Base-by-base conservation (phyloP, 2,888 invertebrate species). In the Subacronicta megacephala region DNA sequence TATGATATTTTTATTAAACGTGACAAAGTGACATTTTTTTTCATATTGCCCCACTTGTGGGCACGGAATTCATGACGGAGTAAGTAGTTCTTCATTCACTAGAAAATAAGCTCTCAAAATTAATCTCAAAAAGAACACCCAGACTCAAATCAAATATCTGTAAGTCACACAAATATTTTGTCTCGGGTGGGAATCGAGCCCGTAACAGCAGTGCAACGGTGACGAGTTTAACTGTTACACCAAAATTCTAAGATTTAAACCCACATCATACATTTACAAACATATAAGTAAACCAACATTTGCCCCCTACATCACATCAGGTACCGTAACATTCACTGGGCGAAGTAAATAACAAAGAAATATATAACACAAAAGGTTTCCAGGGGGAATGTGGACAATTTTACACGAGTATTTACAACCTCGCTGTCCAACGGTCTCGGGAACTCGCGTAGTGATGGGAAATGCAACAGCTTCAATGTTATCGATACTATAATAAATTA, bases 361-460 rank as follows among this genome's bases (percentile, higher is more conserved):
- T 93, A 92, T 89, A 90, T 90, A 92, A 89, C 92, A 93, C 67
- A 67, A 67, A 93, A 92, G 82, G 84, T 82, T 77, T 67, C 77
- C 84, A 87, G 88, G 84, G 90, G 90, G 91, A 92, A 90, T 92
- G 93, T 94, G 93, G 94, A 93, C 93, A 93, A 93, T 93, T 94
- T 93, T 94, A 93, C 93, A 94, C 90, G 91, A 93, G 92, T 94
- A 94, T 94, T 94, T 94, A 94, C 94, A 93, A 91, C 92, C 89
- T 85, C 84, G 89, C 93, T 94, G 93, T 94, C 93, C 94, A 92
- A 91, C 93, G 94, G 93, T 92, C 93, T 93, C 84, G 90, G 84
- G 88, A 89, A 91, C 89, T 88, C 86, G 82, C 78, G 79, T 88
- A 92, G 89, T 66, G 89, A 55, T 68, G 90, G 16, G 64, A 60